Evolutionary conservation across 1,140 invertebrate species (phyloP).

Genomic region (Musca domestica): DNA sequence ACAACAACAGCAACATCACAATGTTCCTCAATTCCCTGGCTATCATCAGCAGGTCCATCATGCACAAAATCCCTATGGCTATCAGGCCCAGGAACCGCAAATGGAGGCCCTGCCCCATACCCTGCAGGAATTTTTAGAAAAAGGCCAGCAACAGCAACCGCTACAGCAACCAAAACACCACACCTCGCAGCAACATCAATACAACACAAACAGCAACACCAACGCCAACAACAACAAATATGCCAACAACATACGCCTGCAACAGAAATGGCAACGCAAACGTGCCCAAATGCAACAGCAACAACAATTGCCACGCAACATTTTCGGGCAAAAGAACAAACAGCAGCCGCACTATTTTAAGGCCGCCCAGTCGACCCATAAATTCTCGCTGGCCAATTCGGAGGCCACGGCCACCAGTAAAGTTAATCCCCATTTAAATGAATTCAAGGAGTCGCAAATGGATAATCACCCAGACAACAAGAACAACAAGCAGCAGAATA

Average conservation of each 20-base stretch:
- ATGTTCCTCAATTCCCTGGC: slow-evolving; percentile 9
- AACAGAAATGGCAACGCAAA: slow-evolving; percentile 47
- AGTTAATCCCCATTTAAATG: not conserved
- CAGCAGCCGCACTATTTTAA: slow-evolving; percentile 22
- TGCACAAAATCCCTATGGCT: slow-evolving; percentile 28
- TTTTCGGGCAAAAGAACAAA: slow-evolving; percentile 30
- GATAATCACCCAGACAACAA: not conserved
- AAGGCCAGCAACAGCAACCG: slow-evolving; percentile 25
- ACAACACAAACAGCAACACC: slow-evolving; percentile 29
- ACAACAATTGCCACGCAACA: slow-evolving; percentile 31
- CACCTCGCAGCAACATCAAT: slow-evolving; percentile 1
- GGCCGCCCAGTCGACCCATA: not conserved
- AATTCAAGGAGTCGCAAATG: slow-evolving; percentile 4
- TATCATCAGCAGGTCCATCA: slow-evolving; percentile 27
- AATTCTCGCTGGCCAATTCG: slow-evolving; percentile 25
- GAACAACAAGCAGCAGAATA: slow-evolving; percentile 4
- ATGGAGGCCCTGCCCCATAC: slow-evolving; percentile 34
- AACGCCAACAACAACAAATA: slow-evolving; percentile 15
- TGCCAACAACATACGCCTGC: slow-evolving; percentile 32
- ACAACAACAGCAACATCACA: not conserved
- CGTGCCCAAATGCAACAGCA: slow-evolving; percentile 38
- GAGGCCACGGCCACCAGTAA: slow-evolving; percentile 26
- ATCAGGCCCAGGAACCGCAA: slow-evolving; percentile 34
- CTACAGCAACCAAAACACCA: slow-evolving; percentile 26
- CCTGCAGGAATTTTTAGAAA: slow-evolving; percentile 42